Conservation (phyloP, 92 coral and sea anemone genomes). For the Scolanthus callimorphus region DNA sequence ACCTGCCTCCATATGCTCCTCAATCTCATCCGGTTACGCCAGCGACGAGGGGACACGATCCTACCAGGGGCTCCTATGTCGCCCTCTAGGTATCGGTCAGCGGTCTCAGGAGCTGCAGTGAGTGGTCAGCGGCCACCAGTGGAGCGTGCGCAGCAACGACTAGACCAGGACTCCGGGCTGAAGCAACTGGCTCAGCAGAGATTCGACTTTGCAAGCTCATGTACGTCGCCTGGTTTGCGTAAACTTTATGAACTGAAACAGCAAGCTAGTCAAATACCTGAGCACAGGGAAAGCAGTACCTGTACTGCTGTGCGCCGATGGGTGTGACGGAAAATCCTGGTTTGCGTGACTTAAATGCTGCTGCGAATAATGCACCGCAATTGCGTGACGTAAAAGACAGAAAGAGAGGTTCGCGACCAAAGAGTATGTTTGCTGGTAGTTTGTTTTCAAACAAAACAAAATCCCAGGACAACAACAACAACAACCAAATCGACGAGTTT, state of each 20-base stretch:
- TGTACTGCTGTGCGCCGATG: neutral
- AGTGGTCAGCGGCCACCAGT: neutral
- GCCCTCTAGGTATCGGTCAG: neutral
- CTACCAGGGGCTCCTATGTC: no score
- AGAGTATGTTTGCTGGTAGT: neutral
- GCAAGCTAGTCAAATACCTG: neutral
- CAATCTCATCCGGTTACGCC: conserved; percentile 21
- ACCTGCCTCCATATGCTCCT: conserved; percentile 34
- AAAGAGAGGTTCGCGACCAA: neutral
- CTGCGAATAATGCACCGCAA: neutral
- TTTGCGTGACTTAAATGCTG: neutral
- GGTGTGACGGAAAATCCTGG: neutral
- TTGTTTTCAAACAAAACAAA: neutral
- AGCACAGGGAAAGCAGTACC: neutral
- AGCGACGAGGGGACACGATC: conserved; percentile 26
- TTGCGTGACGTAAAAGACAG: neutral
- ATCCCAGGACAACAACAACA: neutral
- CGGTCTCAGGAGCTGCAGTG: neutral
- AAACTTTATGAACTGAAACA: conserved; percentile 3
- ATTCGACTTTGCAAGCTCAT: conserved; percentile 31
- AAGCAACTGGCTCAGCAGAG: conserved; percentile 25
- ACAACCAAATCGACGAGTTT: neutral
- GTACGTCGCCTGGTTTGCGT: conserved; percentile 23
- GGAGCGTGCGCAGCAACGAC: conserved; percentile 8
- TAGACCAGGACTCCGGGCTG: conserved; percentile 20